Evolutionary conservation across 2,888 invertebrate species (phyloP).

Genomic region (Drosophila meridionalis): DNA sequence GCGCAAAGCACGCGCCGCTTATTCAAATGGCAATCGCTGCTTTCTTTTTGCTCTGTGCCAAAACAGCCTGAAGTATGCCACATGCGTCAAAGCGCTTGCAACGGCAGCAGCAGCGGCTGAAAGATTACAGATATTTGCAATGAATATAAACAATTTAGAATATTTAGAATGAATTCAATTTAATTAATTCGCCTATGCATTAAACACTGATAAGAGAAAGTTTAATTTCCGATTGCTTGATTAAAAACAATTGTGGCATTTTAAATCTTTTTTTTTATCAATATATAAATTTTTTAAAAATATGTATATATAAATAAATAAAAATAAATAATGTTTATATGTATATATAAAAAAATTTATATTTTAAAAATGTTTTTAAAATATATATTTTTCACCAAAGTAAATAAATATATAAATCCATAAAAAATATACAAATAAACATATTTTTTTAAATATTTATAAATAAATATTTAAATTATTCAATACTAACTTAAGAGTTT

Average conservation of each 20-base stretch:
- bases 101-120: neutral
- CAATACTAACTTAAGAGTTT: no score
- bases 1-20: conserved; percentile 63
- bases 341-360: neutral
- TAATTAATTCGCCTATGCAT: neutral
- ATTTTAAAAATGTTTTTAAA: no score
- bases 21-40: conserved; percentile 65
- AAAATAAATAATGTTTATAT: neutral
- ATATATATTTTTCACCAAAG: no score
- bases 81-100: conserved; percentile 4
- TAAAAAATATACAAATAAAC: no score
- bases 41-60: conserved; percentile 60
- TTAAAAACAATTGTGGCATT: neutral
- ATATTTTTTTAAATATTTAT: no score
- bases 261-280: neutral
- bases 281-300: neutral
- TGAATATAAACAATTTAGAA: neutral
- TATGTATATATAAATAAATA: neutral
- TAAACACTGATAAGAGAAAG: neutral
- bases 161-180: neutral
- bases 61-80: conserved; percentile 5
- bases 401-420: no score
- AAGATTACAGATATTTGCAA: neutral
- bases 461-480: no score
- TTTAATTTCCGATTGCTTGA: neutral